Base-by-base conservation (phyloP, 2,113 vertebrate genomes). In the Caracal caracal region DNA sequence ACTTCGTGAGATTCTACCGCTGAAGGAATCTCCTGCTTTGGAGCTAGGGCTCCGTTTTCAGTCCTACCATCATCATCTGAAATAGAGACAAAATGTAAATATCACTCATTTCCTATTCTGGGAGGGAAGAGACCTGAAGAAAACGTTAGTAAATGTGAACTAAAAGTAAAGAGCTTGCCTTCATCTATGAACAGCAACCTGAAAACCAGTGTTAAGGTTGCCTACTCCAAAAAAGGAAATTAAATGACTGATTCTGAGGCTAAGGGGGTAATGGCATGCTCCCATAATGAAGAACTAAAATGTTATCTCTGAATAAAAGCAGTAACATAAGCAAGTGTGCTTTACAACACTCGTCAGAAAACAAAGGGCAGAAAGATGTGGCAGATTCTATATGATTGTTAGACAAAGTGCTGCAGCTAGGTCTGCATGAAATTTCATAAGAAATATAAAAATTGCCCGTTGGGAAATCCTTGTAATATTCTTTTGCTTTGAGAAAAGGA, bases 61-160 rank as follows among this genome's bases (percentile, higher is more conserved):
- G 95, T 97, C 96, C 97, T 96, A 43, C 65, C 56, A 82, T 97
- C 97, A 85, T 98, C 97, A 84, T 97, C 97, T 98, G 97, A 96
- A 98, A 98, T 35, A 97, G 73, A 97, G 15, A 97, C 79, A 97
- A 95, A 97, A 92, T 88, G 85, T 37, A 92, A 95, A 49, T 24
- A 80, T 83, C 94, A 93, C 49, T 96, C 43, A 70, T 30, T 87
- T 88, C 87, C 81, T 83, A 75, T 75, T 66, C 91, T 59, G 30
- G n/a, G 19, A 87, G 4, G 59, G 85, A 71, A 84, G 12, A 37
- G 80, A 81, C 8, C 26, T 35, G 30, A 93, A 94, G 37, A 66
- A 70, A 51, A 10, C 2, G 40, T 43, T 28, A 61, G 10, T 16
- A 28, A 89, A 37, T 66, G 53, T 37, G 1, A 92, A 93, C 37